Evolutionary conservation across 92 coral and sea anemone genomes (phyloP), one percentile per base, ranked within the genome.

Genomic region (Muricea muricata): DNA sequence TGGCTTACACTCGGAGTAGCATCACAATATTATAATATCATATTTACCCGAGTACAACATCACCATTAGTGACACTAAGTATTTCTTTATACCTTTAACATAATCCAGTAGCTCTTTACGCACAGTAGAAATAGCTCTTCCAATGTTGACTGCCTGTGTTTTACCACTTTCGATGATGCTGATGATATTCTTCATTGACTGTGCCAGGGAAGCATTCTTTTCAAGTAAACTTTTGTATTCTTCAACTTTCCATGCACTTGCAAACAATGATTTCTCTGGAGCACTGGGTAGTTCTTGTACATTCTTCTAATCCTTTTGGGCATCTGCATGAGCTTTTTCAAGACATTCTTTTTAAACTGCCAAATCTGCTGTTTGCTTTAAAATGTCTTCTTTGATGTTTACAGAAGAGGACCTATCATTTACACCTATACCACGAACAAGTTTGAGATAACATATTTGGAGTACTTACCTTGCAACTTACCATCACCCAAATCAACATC

Each of bases 221-320:
- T 84, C 84, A 33, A 85, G 20, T 45, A 91, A 70, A 25, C 83
- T 78, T 10, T 55, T 45, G 70, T 37, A 90, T 13, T 86, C 91
- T 74, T 87, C 86, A 21, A 87, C 83, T 40, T 90, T 88, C 91
- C 91, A 90, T 1, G 90, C 88, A 61, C 80, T 48, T 18, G 91
- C 91, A 87, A 83, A 87, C 70, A 90, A 72, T 28, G 89, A 52
- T n/a, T 83, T 84, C 73, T 90, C 93, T n/a, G 89, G 55, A 23
- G 78, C 32, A 39, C 81, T 86, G 37, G 79, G 32, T 25, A 56
- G 7, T 3, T 57, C 63, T 60, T 41, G 24, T 12, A 52, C 48
- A 57, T 35, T 57, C 20, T 54, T 69, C 21, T 74, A 84, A 17
- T 41, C n/a, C 32, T 85, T 73, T 71, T 61, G 75, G 34, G 88